Evolutionary conservation across 2,113 vertebrate genomes (phyloP), one percentile per base, ranked within the genome.

Genomic region (Sterrhoptilus dennistouni): DNA sequence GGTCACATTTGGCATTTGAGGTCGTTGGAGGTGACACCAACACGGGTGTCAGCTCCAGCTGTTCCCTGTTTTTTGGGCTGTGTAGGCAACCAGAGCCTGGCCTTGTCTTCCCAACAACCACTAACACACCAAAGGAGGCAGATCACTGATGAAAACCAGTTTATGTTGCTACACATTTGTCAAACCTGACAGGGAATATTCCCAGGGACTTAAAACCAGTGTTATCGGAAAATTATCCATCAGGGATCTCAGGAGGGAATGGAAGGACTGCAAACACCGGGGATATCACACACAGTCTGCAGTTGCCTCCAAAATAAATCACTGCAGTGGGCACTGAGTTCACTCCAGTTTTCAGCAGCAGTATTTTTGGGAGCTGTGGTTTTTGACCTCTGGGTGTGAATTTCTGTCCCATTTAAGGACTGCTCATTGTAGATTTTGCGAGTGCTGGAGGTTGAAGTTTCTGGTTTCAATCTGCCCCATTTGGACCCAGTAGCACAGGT

Each of bases 221-320:
- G 0, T 36, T 53, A 5, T 5, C 2, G 9, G 52, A 61, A 91
- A 71, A 66, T 66, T 36, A 63, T 44, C 33, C 16, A 0, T 7
- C 1, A 1, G 24, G 16, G n/a, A 56, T 79, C 35, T 71, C 0
- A 0, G n/a, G 47, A 53, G 44, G 35, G 49, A 79, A 57, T 1
- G 3, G 45, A 42, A 60, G 10, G 11, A 24, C 40, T 57, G 45
- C 23, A 74, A 29, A 74, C 44, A 9, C 3, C 18, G 57, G 2
- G 7, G 4, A 17, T 33, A 14, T 16, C 16, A 19, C 11, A 5
- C 33, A 1, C 0, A 1, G 21, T 36, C 60, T 70, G 50, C 31
- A 53, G 28, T 8, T 70, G 18, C 18, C 60, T 74, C 25, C 36
- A 31, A 11, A 86, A 53, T 31, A 29, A 36, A 59, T 21, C 12